Conservation (phyloP, 2,113 vertebrate species). For the Brachypodius melanocephalos region DNA sequence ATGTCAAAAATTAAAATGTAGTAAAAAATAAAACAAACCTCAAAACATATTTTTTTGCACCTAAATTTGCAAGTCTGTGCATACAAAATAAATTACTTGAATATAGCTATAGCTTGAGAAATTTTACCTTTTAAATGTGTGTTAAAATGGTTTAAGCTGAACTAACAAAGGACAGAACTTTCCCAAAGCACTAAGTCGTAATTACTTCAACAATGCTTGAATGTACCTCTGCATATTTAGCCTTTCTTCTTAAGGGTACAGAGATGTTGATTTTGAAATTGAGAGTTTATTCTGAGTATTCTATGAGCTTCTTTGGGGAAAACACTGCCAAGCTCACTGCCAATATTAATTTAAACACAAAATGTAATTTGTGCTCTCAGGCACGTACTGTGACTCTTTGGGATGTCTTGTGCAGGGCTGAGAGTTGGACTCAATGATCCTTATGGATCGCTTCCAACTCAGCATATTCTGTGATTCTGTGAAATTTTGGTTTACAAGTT, state of each 20-base stretch:
- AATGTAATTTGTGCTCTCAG: background rate
- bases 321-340: background rate
- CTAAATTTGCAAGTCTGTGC: background rate
- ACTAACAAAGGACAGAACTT: background rate
- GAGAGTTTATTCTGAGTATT: background rate
- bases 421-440: background rate
- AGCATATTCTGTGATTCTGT: background rate
- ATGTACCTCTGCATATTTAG: background rate
- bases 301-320: background rate
- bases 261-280: background rate
- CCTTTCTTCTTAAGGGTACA: background rate
- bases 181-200: background rate
- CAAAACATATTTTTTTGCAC: rapidly evolving
- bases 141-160: background rate
- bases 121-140: background rate
- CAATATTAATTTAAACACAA: background rate
- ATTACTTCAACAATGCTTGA: background rate
- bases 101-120: background rate
- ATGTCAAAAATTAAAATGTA: background rate
- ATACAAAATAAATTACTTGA: background rate
- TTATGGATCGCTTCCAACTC: background rate
- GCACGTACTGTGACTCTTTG: background rate
- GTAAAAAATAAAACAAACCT: background rate
- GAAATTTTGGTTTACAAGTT: background rate
- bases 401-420: background rate